phyloP scores from a whole-genome alignment of 2,797 vertebrate species.

The Sardinella longiceps region DNA sequence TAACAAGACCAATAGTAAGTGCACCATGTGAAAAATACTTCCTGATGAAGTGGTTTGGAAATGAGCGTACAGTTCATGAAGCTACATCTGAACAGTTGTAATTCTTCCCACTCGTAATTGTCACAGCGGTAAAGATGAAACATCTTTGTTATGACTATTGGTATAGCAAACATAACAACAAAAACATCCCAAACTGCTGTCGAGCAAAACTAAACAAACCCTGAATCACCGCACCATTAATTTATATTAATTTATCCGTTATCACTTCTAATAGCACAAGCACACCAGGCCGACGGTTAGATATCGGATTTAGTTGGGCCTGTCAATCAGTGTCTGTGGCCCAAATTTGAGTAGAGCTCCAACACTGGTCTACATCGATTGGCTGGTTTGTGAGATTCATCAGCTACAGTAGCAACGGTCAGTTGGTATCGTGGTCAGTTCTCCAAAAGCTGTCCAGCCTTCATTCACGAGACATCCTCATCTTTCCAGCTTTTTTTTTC shows the following conservation, averaged over 20 bases:
- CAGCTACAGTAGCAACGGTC: too few relatives aligned
- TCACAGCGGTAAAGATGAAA: constrained; percentile 7
- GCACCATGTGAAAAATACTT: constrained; percentile 16
- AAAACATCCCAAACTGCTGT: neutral
- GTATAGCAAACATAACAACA: neutral
- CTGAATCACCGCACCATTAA: neutral
- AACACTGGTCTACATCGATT: too few relatives aligned
- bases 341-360: too few relatives aligned
- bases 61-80: neutral
- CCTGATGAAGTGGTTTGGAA: constrained; percentile 1
- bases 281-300: too few relatives aligned
- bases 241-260: neutral
- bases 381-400: too few relatives aligned
- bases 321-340: too few relatives aligned
- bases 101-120: neutral
- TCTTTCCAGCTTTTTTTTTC: too few relatives aligned
- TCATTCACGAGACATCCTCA: neutral
- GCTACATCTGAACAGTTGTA: neutral
- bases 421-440: too few relatives aligned
- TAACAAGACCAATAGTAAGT: neutral
- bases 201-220: neutral
- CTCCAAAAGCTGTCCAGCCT: too few relatives aligned
- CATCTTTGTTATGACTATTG: neutral
- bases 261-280: too few relatives aligned
- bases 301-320: too few relatives aligned